Percentiles rank a stretch among this genome's conserved stretches.
phyloP scores from a whole-genome alignment of 2,888 invertebrate species.

The Anaspis maculata region DNA sequence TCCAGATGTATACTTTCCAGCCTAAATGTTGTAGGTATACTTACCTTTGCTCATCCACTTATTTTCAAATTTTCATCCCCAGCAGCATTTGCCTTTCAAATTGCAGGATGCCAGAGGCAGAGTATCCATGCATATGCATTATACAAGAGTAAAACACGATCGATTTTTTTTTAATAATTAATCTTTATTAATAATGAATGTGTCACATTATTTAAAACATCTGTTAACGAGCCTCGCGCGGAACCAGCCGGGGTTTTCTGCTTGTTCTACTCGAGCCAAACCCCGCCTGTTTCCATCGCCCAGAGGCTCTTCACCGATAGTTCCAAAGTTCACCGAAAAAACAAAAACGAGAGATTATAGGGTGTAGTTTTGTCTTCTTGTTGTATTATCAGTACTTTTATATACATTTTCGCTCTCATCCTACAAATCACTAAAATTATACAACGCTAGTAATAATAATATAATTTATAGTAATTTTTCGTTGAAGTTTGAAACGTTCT shows the following conservation, averaged over 20 bases:
- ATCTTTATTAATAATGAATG: constrained; percentile 36
- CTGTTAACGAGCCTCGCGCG: constrained; percentile 26
- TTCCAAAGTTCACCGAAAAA: constrained; percentile 40
- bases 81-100: too few relatives aligned
- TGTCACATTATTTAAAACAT: constrained; percentile 39
- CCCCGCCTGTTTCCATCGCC: too few relatives aligned
- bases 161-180: constrained; percentile 17
- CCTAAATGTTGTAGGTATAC: too few relatives aligned
- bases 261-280: constrained; percentile 11
- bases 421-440: constrained; percentile 17
- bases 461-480: constrained; percentile 26
- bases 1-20: too few relatives aligned
- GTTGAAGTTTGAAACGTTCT: constrained; percentile 38
- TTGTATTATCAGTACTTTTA: too few relatives aligned
- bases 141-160: too few relatives aligned
- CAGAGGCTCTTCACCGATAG: too few relatives aligned
- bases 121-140: too few relatives aligned
- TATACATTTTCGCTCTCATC: constrained; percentile 19
- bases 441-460: constrained; percentile 11
- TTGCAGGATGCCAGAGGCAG: too few relatives aligned
- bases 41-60: too few relatives aligned
- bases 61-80: too few relatives aligned
- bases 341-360: constrained; percentile 11
- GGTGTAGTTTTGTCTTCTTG: too few relatives aligned
- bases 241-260: constrained; percentile 1